phyloP scores from a whole-genome alignment of 2,797 vertebrate species.

The Gila robusta region DNA sequence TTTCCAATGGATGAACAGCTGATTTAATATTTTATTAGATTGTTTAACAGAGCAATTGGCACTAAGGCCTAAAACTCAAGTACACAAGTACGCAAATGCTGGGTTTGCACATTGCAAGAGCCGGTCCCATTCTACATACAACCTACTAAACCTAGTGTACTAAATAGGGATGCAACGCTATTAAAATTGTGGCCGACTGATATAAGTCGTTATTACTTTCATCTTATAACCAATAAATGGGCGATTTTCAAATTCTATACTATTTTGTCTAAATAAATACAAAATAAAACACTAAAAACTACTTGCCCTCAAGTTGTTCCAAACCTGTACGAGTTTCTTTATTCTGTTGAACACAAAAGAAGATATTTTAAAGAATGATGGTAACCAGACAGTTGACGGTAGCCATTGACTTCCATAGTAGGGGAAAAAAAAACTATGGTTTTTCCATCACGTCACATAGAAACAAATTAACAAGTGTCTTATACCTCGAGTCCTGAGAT shows the following conservation, averaged over 20 bases:
- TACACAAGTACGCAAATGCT: background rate
- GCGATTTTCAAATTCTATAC: background rate
- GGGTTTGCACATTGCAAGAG: background rate
- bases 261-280: background rate
- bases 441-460: background rate
- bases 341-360: no score
- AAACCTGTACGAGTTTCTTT: no score
- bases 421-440: no score
- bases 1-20: background rate
- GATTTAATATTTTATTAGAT: background rate
- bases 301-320: no score
- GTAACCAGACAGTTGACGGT: no score
- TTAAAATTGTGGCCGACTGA: background rate
- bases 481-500: background rate
- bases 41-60: background rate
- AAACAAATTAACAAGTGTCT: background rate
- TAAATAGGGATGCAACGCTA: background rate
- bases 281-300: background rate
- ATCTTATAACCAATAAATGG: background rate
- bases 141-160: background rate
- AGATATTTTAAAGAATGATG: no score
- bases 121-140: background rate
- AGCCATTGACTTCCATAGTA: no score
- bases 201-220: background rate
- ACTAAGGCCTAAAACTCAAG: background rate